Base-by-base conservation (phyloP, 2,113 vertebrate genomes). In the Oncorhynchus mykiss region DNA sequence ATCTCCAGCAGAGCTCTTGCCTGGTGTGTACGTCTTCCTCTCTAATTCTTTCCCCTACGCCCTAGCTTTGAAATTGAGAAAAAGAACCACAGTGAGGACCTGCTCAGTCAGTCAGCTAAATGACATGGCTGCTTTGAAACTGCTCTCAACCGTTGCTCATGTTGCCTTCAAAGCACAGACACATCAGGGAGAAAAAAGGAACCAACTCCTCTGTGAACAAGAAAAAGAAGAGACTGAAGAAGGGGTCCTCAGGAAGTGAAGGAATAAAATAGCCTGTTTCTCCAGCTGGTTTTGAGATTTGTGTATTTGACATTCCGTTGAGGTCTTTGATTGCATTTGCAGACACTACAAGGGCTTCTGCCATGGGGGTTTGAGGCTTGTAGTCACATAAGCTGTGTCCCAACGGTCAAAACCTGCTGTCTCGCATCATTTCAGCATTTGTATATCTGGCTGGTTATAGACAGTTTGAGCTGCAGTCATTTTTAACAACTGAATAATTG, bases 131-230 rank as follows among this genome's bases (percentile, higher is more conserved):
- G 57, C 82, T 85, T 83, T 87, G 80, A 87, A 80, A 80, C 4
- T 13, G 13, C 80, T 78, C 6, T 29, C 62, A 31, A 54, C 12
- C 73, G 54, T 78, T 87, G 7, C 88, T 78, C 48, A 86, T 72
- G 74, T 72, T 67, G 78, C 83, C 76, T 89, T 93, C 82, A 87
- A 89, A 91, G 79, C 34, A 70, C 64, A 20, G 65, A 72, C 12
- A 1, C 75, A 48, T 24, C 24, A 39, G 2, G 67, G 77, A 39
- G 71, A 54, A 0, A 27, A 70, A 48, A 34, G 69, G 16, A 73
- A 18, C 20, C 7, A 48, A 49, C 9, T 70, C 39, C 9, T 16
- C 39, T 20, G 1, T 5, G 66, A 78, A 59, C 1, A 25, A 59
- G 22, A 25, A 29, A 20, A 45, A 45, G 5, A 11, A 48, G 59